Evolutionary conservation across 2,888 invertebrate genomes (phyloP), one percentile per base, ranked within the genome.

Genomic region (Drosophila putrida): DNA sequence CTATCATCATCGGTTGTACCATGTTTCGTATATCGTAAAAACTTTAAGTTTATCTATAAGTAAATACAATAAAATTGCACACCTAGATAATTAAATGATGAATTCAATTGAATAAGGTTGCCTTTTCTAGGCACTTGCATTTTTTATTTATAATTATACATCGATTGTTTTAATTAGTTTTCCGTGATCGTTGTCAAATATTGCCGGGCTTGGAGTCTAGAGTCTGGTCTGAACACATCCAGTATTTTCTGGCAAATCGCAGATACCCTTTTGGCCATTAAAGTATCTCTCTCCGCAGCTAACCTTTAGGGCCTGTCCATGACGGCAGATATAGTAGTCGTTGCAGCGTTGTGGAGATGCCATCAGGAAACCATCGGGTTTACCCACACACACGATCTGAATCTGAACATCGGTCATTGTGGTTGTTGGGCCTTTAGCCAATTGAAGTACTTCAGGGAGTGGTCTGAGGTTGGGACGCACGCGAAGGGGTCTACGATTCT

Each of bases 201-300:
- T 15, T 41, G 20, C 8, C 15, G 63, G 5, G 38, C 8, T n/a
- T 15, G 31, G 10, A 15, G 38, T 55, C 31, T 4, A 39, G 27
- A 15, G 28, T 38, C 9, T 35, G 6, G 68, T 68, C 44, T 74
- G 87, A 25, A 79, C 63, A 31, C 90, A 90, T 36, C 73, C 75
- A 1, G 83, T 83, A 55, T 90, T 87, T 64, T 88, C 79, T 1
- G 89, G 90, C 11, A 83, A 63, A 82, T 90, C 90, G 51, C 90
- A 90, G 44, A 75, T 75, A 27, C 88, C 89, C 63, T 82, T 90
- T 35, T 74, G 58, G 0, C 82, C 83, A 20, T 90, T 90, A 63
- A 88, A 90, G 67, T 85, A 83, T 35, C 71, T 78, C 1, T 78
- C 72, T 4, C 90, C 90, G 36, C 90, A 90, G 70, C 78, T 88